These are phyloP conservation scores for Heliconius hortense DNA, from an alignment of 2,888 invertebrate species.

Conservation along the genomic window DNA sequence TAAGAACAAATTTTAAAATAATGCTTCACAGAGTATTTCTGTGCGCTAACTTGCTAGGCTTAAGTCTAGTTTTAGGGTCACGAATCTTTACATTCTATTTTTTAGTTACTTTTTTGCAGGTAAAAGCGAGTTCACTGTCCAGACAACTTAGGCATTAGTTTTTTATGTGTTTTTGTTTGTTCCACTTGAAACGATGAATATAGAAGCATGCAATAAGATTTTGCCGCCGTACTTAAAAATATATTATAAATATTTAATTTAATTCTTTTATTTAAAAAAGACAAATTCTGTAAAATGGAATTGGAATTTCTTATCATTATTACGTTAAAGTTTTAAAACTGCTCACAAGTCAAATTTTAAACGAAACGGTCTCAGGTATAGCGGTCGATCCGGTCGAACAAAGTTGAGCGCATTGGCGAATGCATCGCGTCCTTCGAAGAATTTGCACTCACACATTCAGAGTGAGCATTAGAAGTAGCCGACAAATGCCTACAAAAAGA, in stretches of 20 bases:
- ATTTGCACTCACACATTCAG: constrained; percentile 69
- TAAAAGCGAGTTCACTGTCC: constrained; percentile 2
- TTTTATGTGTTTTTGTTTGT: not conserved
- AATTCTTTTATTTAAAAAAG: not conserved
- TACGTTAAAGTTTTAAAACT: not conserved
- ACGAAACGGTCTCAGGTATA: constrained; percentile 59
- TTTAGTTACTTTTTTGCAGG: constrained; percentile 6
- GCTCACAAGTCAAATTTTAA: constrained; percentile 46
- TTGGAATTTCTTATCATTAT: not conserved
- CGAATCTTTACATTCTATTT: not conserved
- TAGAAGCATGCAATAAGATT: not conserved
- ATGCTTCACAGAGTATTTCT: not conserved
- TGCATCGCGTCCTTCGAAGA: constrained; percentile 74
- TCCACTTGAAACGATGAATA: not conserved
- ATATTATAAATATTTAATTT: not conserved
- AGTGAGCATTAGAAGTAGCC: constrained; percentile 53
- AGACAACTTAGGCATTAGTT: not conserved
- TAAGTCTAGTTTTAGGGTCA: not conserved
- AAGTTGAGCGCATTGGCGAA: constrained; percentile 65
- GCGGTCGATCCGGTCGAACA: constrained; percentile 55
- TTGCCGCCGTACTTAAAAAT: not conserved
- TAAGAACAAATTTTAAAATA: not conserved
- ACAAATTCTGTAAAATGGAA: no score
- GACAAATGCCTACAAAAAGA: constrained; percentile 48
- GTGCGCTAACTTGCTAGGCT: not conserved